Percentiles rank a stretch among this genome's conserved stretches.
Conservation (phyloP, 2,113 vertebrate species). For the Columba janthina region DNA sequence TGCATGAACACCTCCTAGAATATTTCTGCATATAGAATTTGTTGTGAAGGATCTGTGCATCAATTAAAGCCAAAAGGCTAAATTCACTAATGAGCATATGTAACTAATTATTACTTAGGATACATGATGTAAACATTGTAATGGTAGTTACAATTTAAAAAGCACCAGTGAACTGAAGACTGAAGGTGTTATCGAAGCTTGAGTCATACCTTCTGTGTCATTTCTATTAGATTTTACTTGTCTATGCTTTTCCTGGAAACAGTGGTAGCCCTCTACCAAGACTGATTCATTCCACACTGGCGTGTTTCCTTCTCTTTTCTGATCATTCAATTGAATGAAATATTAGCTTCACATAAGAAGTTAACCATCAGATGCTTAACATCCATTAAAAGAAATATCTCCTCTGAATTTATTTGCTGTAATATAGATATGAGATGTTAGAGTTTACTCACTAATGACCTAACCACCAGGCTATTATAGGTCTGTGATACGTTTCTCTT, state of each 20-base stretch:
- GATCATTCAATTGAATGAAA: neutral
- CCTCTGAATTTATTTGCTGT: no score
- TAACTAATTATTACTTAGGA: neutral
- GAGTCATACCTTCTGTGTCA: neutral
- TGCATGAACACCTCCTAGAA: fast-evolving
- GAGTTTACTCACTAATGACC: neutral
- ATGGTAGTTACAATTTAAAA: neutral
- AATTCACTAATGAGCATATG: neutral
- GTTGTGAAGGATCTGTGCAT: neutral
- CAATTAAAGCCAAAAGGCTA: neutral
- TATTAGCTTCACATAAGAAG: neutral
- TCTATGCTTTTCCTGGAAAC: neutral
- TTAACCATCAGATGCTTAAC: neutral
- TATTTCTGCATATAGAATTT: neutral
- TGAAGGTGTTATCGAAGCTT: neutral
- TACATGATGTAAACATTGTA: neutral
- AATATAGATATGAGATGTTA: neutral
- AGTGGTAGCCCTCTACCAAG: neutral
- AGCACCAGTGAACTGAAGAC: neutral
- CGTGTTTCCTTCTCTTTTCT: neutral
- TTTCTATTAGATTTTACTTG: neutral
- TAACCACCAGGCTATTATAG: neutral
- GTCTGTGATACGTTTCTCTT: neutral
- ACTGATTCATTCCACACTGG: neutral
- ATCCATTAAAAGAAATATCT: neutral